These are phyloP conservation scores for Enoplosus armatus DNA, from an alignment of 2,797 vertebrate genomes.

Conservation along the genomic window DNA sequence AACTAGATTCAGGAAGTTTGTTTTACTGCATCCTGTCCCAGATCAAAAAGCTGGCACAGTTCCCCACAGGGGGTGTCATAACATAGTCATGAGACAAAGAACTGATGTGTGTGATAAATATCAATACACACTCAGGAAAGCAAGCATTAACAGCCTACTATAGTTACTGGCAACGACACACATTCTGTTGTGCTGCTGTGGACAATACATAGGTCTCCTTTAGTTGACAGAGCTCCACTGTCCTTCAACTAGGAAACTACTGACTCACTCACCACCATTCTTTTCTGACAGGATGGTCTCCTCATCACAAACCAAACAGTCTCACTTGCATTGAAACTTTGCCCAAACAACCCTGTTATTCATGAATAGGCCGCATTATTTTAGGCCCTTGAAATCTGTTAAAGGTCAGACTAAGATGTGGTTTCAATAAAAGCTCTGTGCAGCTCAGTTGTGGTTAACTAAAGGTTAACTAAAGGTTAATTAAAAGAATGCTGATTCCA, in stretches of 20 bases:
- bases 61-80: slow-evolving; percentile 41
- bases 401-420: slow-evolving; percentile 13
- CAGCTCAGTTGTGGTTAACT: background rate
- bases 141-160: background rate
- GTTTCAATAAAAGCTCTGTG: slow-evolving; percentile 31
- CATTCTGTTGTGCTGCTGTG: slow-evolving; percentile 1
- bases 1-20: slow-evolving; percentile 71
- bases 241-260: slow-evolving; percentile 32
- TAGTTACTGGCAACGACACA: slow-evolving; percentile 1
- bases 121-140: slow-evolving; percentile 45
- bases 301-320: slow-evolving; percentile 9
- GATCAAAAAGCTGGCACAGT: slow-evolving; percentile 44
- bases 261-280: slow-evolving; percentile 43
- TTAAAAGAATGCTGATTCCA: slow-evolving; percentile 1
- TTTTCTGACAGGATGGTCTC: slow-evolving; percentile 44
- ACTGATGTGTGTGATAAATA: slow-evolving; percentile 29
- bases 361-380: background rate
- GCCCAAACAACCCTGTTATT: slow-evolving; percentile 15
- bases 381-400: slow-evolving; percentile 30
- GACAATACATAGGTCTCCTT: slow-evolving; percentile 29
- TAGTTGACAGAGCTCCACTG: slow-evolving; percentile 35
- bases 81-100: slow-evolving; percentile 50
- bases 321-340: slow-evolving; percentile 18
- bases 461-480: slow-evolving; percentile 11
- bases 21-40: slow-evolving; percentile 69